Percentiles rank a stretch among this genome's conserved stretches.
phyloP scores from a whole-genome alignment of 2,797 vertebrate genomes.

The Triplophysa yarkandensis region DNA sequence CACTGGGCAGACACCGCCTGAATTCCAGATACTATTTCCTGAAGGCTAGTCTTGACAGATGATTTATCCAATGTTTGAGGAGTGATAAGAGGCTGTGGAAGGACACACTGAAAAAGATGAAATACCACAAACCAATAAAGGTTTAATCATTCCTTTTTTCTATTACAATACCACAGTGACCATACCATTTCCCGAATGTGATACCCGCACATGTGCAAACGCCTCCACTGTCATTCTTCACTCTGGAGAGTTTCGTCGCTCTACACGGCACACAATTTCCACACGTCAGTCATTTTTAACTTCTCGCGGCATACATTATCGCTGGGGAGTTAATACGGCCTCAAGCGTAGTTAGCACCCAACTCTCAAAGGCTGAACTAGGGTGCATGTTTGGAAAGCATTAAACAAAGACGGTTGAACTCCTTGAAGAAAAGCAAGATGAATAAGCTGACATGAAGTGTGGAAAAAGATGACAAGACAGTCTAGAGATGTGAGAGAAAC shows the following conservation, averaged over 20 bases:
- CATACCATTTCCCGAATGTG: not conserved
- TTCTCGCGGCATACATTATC: constrained; percentile 3
- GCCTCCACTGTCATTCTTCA: not conserved
- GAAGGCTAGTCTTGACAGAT: constrained; percentile 10
- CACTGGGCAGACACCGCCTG: not conserved
- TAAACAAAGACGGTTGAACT: constrained; percentile 50
- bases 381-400: constrained; percentile 22
- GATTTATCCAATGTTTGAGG: constrained; percentile 21
- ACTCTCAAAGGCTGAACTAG: constrained; percentile 17
- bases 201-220: not conserved
- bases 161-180: not conserved
- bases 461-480: constrained; percentile 23
- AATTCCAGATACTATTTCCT: constrained; percentile 3
- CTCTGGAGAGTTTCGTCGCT: not conserved
- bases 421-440: constrained; percentile 45
- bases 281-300: constrained; percentile 23
- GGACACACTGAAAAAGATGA: constrained; percentile 4
- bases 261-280: constrained; percentile 23
- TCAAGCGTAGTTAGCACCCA: constrained; percentile 28
- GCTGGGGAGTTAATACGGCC: constrained; percentile 17
- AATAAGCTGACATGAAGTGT: constrained; percentile 19
- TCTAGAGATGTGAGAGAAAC: constrained; percentile 28
- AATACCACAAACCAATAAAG: not conserved
- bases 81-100: not conserved
- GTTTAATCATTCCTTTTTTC: constrained; percentile 7